Evolutionary conservation across 2,113 vertebrate species (phyloP).

Genomic region (Mystacornis crossleyi): DNA sequence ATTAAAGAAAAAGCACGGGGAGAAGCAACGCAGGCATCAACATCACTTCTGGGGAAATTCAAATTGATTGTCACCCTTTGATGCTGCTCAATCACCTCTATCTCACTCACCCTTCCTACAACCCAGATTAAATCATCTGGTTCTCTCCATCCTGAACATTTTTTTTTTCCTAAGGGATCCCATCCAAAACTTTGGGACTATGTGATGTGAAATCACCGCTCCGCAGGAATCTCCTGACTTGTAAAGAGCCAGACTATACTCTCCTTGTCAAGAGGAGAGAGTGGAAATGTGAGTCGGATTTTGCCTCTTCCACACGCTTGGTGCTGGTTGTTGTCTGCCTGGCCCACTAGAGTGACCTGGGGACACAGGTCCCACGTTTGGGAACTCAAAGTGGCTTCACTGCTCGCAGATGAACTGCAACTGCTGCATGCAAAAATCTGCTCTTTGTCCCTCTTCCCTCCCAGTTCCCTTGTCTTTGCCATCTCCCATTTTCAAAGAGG

Average conservation of each 20-base stretch:
- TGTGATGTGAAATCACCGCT: accelerated
- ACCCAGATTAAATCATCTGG: slow-evolving; percentile 30
- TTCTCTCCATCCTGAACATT: background rate
- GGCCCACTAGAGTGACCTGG: background rate
- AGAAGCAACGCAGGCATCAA: slow-evolving; percentile 48
- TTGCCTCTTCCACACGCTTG: background rate
- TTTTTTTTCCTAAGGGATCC: background rate
- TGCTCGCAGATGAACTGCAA: background rate
- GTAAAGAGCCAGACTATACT: background rate
- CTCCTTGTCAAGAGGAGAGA: background rate
- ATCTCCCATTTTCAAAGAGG: background rate
- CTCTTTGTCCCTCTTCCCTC: background rate
- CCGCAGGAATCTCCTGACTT: background rate
- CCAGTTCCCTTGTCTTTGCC: background rate
- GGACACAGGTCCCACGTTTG: background rate
- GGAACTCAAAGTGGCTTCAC: background rate
- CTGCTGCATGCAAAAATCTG: background rate
- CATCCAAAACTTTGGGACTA: slow-evolving; percentile 5
- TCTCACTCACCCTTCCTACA: slow-evolving; percentile 50
- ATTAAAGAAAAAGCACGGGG: slow-evolving; percentile 57
- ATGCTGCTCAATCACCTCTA: slow-evolving; percentile 67
- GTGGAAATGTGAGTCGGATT: background rate
- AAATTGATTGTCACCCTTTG: slow-evolving; percentile 59
- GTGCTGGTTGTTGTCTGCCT: background rate
- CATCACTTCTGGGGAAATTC: slow-evolving; percentile 64